A percentile compares a stretch with the other conserved stretches of the same genome.
Conservation (phyloP, 2,888 invertebrate genomes). For the Sphinx pinastri region DNA sequence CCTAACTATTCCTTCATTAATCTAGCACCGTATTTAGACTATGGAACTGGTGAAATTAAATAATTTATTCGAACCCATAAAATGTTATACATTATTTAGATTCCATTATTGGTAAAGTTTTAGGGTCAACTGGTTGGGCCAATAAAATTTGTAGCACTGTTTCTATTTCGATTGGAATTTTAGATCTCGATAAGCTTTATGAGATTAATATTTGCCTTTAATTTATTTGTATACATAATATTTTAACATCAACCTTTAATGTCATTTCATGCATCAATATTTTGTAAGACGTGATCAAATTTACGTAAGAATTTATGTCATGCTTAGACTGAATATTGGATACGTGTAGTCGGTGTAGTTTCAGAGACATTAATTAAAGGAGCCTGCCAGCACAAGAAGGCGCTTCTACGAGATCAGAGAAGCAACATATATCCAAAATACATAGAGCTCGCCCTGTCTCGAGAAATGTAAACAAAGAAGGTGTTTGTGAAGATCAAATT, state of each 20-base stretch:
- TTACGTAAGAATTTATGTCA: conserved; percentile 59
- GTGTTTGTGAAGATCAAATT: conserved; percentile 42
- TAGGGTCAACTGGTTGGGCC: no score
- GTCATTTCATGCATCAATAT: conserved; percentile 19
- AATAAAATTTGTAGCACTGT: no score
- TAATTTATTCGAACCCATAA: no score
- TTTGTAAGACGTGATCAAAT: conserved; percentile 50
- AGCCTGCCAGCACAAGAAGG: conserved; percentile 78
- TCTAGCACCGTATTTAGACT: no score
- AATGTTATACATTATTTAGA: no score
- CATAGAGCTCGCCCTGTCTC: conserved; percentile 47
- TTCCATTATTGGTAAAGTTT: no score
- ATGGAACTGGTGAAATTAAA: no score
- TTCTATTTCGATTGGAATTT: no score
- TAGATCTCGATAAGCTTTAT: no score
- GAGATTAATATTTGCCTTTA: no score
- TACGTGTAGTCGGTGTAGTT: conserved; percentile 63
- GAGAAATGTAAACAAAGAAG: conserved; percentile 38
- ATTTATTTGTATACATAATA: background rate
- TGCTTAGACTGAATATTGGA: conserved; percentile 60
- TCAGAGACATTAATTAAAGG: conserved; percentile 78
- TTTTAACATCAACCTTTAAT: background rate
- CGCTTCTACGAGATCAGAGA: conserved; percentile 68
- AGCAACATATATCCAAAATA: conserved; percentile 61
- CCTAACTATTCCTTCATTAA: no score